Evolutionary conservation across 1,140 invertebrate genomes (phyloP).

Genomic region (Eriocheir sinensis): DNA sequence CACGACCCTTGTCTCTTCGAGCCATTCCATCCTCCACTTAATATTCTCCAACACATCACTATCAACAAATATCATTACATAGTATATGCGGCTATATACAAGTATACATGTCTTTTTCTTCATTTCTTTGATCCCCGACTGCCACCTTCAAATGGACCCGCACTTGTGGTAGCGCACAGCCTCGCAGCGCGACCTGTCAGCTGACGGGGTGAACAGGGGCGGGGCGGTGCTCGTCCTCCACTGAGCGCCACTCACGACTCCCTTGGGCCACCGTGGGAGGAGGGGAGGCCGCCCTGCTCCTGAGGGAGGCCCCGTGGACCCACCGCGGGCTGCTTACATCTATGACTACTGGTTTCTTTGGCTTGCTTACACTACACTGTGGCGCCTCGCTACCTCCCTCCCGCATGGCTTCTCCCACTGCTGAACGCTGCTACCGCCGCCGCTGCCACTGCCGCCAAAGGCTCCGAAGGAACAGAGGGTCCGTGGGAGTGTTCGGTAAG

Average conservation of each 20-base stretch:
- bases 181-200: not conserved
- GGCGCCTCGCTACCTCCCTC: conserved; percentile 72
- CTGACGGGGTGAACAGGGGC: no score
- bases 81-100: conserved; percentile 72
- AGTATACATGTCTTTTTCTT: conserved; percentile 75
- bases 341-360: conserved; percentile 77
- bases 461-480: not conserved
- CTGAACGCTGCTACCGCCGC: not conserved
- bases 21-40: not conserved
- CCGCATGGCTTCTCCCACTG: conserved; percentile 48
- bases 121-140: conserved; percentile 57
- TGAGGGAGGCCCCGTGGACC: conserved; percentile 66
- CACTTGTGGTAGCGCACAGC: not conserved
- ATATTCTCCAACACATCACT: conserved; percentile 63
- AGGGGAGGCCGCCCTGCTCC: conserved; percentile 17
- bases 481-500: conserved; percentile 57
- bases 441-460: not conserved
- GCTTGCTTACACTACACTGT: conserved; percentile 77
- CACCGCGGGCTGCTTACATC: conserved; percentile 75
- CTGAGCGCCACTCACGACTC: not conserved
- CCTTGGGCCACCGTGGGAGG: conserved; percentile 8
- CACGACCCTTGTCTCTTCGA: not conserved
- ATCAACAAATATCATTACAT: conserved; percentile 67
- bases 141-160: conserved; percentile 19
- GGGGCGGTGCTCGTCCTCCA: not conserved